phyloP scores from a whole-genome alignment of 2,888 invertebrate genomes.

The Brassicogethes aeneus region DNA sequence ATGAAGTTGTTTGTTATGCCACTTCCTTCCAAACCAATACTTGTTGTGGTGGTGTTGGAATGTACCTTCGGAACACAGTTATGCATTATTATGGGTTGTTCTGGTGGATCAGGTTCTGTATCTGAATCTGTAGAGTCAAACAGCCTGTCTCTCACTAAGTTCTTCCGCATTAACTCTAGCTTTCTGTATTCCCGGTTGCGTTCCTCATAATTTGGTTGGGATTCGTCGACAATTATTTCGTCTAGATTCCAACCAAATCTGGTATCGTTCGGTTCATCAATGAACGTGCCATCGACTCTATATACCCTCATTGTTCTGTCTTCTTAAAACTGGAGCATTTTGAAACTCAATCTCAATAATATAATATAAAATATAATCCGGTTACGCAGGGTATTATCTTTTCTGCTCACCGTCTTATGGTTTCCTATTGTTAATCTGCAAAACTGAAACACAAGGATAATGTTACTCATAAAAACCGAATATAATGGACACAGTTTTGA shows the following conservation, averaged over 20 bases:
- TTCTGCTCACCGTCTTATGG: not conserved
- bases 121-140: not conserved
- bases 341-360: too few relatives aligned
- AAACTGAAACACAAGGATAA: not conserved
- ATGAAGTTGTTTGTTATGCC: not conserved
- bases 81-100: not conserved
- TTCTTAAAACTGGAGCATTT: too few relatives aligned
- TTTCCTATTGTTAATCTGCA: not conserved
- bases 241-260: constrained; percentile 30
- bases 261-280: constrained; percentile 21
- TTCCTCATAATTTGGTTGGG: constrained; percentile 9
- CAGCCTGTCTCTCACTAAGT: not conserved
- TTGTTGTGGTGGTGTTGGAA: not conserved
- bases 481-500: not conserved
- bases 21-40: not conserved
- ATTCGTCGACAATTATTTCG: constrained; percentile 23
- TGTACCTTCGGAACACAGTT: not conserved
- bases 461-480: not conserved
- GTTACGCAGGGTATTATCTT: too few relatives aligned
- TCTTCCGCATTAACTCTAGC: not conserved
- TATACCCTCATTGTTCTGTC: constrained; percentile 30
- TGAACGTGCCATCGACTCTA: constrained; percentile 26
- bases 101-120: not conserved
- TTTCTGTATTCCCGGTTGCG: constrained; percentile 9
- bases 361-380: too few relatives aligned